phyloP scores from a whole-genome alignment of 1,140 invertebrate genomes.

The Spodoptera litura region DNA sequence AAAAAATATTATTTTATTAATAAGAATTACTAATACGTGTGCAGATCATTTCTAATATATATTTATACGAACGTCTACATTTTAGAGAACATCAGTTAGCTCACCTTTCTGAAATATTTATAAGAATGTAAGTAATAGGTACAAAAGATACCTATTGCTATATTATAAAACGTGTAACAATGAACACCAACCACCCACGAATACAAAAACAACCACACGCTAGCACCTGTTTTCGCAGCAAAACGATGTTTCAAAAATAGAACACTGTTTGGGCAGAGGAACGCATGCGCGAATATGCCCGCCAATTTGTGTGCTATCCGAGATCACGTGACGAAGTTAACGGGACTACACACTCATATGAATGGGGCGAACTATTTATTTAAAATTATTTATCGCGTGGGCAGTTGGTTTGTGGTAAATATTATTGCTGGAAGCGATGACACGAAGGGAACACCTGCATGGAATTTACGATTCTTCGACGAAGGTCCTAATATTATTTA shows the following conservation, averaged over 20 bases:
- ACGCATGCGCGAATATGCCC: constrained; percentile 24
- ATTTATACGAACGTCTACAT: too few relatives aligned
- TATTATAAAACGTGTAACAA: constrained; percentile 44
- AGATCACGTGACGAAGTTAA: constrained; percentile 2
- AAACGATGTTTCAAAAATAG: constrained; percentile 38
- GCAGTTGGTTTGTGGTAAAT: background rate
- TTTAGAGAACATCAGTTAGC: too few relatives aligned
- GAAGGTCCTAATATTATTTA: constrained; percentile 28
- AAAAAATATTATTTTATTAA: too few relatives aligned
- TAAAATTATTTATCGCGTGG: background rate
- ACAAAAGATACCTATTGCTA: too few relatives aligned
- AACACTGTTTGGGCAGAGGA: constrained; percentile 22
- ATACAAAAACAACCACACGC: constrained; percentile 54
- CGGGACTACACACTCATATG: constrained; percentile 27
- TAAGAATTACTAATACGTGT: too few relatives aligned
- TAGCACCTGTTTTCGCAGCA: constrained; percentile 73
- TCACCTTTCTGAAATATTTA: too few relatives aligned
- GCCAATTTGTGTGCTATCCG: constrained; percentile 29
- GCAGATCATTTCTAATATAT: too few relatives aligned
- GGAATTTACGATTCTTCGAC: background rate
- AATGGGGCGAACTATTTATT: constrained; percentile 21
- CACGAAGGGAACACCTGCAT: constrained; percentile 12
- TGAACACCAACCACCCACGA: constrained; percentile 56
- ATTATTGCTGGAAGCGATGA: background rate
- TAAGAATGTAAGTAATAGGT: too few relatives aligned